Percentiles rank a stretch among this genome's conserved stretches.
Evolutionary conservation across 2,888 invertebrate genomes (phyloP).

Genomic region (Vannuccia rotundouncinata): DNA sequence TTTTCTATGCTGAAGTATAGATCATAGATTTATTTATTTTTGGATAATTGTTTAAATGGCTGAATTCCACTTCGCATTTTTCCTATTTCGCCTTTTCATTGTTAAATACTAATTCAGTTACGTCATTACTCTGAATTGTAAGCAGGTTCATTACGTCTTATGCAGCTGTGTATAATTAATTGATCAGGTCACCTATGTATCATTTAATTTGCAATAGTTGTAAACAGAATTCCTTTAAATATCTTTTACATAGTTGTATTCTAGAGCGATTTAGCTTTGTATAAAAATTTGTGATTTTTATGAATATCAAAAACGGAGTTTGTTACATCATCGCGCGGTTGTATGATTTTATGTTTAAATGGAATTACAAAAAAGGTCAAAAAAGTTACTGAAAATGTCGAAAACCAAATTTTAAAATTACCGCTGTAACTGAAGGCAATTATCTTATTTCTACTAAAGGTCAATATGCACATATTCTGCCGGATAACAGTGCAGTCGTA

Average conservation of each 20-base stretch:
- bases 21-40: too few relatives aligned
- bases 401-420: not conserved
- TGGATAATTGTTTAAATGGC: too few relatives aligned
- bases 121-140: too few relatives aligned
- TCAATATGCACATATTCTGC: conserved; percentile 19
- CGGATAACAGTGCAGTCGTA: conserved; percentile 10
- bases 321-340: not conserved
- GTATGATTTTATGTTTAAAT: not conserved
- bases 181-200: too few relatives aligned
- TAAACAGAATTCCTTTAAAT: not conserved
- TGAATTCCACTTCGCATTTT: too few relatives aligned
- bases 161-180: too few relatives aligned
- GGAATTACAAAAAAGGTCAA: not conserved
- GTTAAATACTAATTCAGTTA: not conserved
- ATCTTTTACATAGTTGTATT: not conserved
- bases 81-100: not conserved
- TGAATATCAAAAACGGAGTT: not conserved
- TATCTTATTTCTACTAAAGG: not conserved
- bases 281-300: not conserved
- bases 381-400: conserved; percentile 4
- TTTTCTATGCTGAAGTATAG: too few relatives aligned
- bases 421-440: conserved; percentile 16
- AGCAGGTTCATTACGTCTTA: too few relatives aligned
- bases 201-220: not conserved
- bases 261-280: not conserved